Base-by-base conservation (phyloP, 2,888 invertebrate genomes). In the Hypomecis atomaria region DNA sequence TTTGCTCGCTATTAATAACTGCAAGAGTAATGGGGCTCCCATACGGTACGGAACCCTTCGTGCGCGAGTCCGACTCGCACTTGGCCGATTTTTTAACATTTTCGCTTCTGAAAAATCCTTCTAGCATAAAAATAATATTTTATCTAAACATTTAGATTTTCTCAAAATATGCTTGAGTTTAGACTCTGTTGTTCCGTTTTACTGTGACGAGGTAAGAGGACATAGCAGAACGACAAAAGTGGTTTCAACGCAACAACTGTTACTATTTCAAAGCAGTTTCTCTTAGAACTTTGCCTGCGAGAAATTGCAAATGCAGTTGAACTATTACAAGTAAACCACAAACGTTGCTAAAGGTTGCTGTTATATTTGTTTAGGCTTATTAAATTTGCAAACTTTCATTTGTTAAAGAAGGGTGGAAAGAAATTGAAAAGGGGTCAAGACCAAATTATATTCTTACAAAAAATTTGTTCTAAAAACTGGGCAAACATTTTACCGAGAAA, bases 141-240 rank as follows among this genome's bases (percentile, higher is more conserved):
- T 23, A 23, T 23, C 1, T 23, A 23, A 23, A 2, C 3, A 23
- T 23, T 23, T 23, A 23, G 23, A 3, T 23, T 23, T 23, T 23
- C 23, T 3, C 23, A 23, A 6, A 36, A 48, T 2, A 6, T 4
- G n/a, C 5, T 6, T 6, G 11, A 8, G 7, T 38, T 57, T 7
- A 13, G 49, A 42, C 49, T 43, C 42, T 56, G 56, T 53, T 4
- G n/a, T 33, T 38, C n/a, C 6, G 36, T 40, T 40, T 13, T 43
- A 42, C 49, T 58, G 13, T 42, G 11, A 6, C 56, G 10, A 42
- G 40, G 47, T 36, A 6, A 48, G 36, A 57, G 47, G 33, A 36
- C 49, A 11, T 58, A 36, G 42, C 48, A 49, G 58, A 49, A 58
- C 36, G 49, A 49, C 42, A 58, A 49, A 58, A 58, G 49, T 49